Evolutionary conservation across 2,113 vertebrate genomes (phyloP), one percentile per base, ranked within the genome.

Genomic region (Solenodon paradoxus): DNA sequence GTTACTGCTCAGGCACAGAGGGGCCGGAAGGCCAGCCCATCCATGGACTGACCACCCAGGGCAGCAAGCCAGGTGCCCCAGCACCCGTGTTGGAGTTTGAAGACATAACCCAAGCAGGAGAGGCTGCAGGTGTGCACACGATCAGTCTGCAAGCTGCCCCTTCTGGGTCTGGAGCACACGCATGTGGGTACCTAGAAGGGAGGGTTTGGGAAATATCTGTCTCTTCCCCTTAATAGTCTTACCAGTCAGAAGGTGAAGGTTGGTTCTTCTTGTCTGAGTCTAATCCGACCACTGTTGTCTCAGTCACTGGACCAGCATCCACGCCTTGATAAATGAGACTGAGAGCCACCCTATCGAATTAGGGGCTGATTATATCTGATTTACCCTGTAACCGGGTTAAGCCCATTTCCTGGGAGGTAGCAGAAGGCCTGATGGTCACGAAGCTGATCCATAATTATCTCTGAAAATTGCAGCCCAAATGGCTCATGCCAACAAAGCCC

Each of bases 321-420:
- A n/a, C 66, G 88, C 51, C 55, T 80, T 95, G 95, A 55, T 93
- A 96, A 86, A 92, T 74, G 68, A 93, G 83, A 79, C 71, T 97
- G 92, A 96, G 92, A 97, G 83, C 45, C 85, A 89, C 64, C 90
- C 75, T 75, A 86, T 95, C 78, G 82, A 97, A 97, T 97, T 97
- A 94, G 82, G 1, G 83, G 81, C 75, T 92, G 82, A 95, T 97
- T 96, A 85, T 72, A 85, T 96, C 95, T 97, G 92, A 97, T 97
- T 97, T 97, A 86, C 71, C 64, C 55, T 95, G 19, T 96, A 97
- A 97, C 22, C 92, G 80, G 83, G 57, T 96, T 71, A 96, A 53
- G 45, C 92, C 82, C 75, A 51, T 97, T 98, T 97, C 85, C 96
- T 95, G 81, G 94, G 95, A 96, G 79, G 38, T 38, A 95, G 2